Percentiles rank a stretch among this genome's conserved stretches.
phyloP scores from a whole-genome alignment of 2,113 vertebrate species.

The Phylloscopus trochiloides region DNA sequence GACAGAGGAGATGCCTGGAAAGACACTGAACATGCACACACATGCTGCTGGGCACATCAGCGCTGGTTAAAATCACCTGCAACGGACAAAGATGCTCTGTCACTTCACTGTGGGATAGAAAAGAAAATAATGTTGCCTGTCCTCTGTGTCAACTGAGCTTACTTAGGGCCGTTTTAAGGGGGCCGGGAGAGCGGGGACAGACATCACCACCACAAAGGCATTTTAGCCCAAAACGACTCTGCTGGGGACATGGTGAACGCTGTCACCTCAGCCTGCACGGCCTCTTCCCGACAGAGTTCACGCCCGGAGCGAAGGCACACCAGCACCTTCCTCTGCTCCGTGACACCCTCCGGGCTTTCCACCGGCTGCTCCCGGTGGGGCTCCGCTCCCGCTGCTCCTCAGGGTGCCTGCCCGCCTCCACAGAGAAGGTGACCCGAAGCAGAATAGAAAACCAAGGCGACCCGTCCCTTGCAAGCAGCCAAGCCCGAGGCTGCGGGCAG shows the following conservation, averaged over 20 bases:
- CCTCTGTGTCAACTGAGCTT: neutral
- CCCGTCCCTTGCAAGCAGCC: accelerated
- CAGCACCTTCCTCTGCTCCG: neutral
- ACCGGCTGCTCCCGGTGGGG: accelerated
- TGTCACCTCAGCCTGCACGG: neutral
- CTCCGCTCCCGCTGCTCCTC: neutral
- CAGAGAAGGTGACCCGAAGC: neutral
- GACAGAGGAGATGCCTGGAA: neutral
- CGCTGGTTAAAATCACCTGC: neutral
- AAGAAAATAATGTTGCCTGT: neutral
- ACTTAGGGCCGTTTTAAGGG: neutral
- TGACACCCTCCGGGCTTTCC: neutral
- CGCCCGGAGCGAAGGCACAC: neutral
- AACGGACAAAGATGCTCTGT: neutral
- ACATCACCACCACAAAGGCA: neutral
- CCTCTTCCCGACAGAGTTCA: neutral
- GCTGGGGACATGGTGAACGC: accelerated
- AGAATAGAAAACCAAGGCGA: accelerated
- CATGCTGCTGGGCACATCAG: neutral
- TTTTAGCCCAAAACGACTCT: neutral
- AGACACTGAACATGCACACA: neutral
- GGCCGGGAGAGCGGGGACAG: neutral
- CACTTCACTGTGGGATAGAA: neutral
- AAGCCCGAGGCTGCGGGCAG: neutral
- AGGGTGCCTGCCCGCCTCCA: neutral